Percentiles rank a stretch among this genome's conserved stretches.
Conservation (phyloP, 2,797 vertebrate species). For the Siniperca undulata region DNA sequence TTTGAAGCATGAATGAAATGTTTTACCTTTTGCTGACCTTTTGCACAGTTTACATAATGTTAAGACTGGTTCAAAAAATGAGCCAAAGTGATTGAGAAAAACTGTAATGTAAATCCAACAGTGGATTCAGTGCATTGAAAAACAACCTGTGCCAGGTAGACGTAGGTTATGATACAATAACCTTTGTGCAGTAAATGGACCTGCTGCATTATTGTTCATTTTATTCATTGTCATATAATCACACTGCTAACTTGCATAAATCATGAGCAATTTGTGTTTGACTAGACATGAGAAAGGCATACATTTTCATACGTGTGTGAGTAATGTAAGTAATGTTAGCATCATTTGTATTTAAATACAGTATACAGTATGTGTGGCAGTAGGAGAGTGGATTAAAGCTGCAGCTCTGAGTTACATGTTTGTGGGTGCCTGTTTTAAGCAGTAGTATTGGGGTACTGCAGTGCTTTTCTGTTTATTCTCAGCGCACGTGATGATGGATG, state of each 20-base stretch:
- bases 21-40: too few relatives aligned
- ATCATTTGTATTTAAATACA: background rate
- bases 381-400: constrained; percentile 3
- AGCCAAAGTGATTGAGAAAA: too few relatives aligned
- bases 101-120: background rate
- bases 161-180: background rate
- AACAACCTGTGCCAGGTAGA: background rate
- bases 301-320: background rate
- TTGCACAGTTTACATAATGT: too few relatives aligned
- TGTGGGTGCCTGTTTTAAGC: constrained; percentile 29
- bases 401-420: constrained; percentile 21
- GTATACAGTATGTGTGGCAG: background rate
- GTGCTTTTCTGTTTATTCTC: constrained; percentile 52
- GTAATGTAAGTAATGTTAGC: background rate
- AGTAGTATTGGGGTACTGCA: constrained; percentile 56
- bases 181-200: background rate
- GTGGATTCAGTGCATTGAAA: background rate
- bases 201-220: background rate
- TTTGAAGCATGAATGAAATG: too few relatives aligned
- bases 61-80: too few relatives aligned
- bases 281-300: background rate
- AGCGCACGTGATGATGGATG: constrained; percentile 64
- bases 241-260: background rate
- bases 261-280: background rate
- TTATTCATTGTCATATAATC: background rate